These are phyloP conservation scores for Corythucha ciliata DNA, from an alignment of 2,888 invertebrate genomes.

Conservation along the genomic window DNA sequence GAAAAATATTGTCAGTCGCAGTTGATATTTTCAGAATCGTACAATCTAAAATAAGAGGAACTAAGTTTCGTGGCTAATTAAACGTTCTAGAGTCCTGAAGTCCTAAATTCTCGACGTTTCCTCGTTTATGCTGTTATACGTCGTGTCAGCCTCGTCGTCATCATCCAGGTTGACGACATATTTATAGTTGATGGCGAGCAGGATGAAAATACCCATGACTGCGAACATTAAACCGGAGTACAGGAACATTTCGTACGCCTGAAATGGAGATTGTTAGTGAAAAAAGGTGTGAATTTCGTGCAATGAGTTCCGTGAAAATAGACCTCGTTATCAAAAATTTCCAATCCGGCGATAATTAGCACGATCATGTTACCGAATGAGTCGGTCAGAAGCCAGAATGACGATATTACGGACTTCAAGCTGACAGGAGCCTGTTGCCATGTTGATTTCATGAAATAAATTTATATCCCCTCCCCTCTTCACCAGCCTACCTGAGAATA, in stretches of 20 bases:
- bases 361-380: slow-evolving; percentile 91
- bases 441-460: too few relatives aligned
- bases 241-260: slow-evolving; percentile 79
- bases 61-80: too few relatives aligned
- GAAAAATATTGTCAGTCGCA: too few relatives aligned
- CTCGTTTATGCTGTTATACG: too few relatives aligned
- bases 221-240: slow-evolving; percentile 77
- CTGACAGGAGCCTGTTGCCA: slow-evolving; percentile 75
- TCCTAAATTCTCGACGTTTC: slow-evolving; percentile 13
- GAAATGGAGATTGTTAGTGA: slow-evolving; percentile 40
- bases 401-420: slow-evolving; percentile 92
- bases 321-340: slow-evolving; percentile 67
- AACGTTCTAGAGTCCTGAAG: too few relatives aligned
- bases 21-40: too few relatives aligned
- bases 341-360: slow-evolving; percentile 71
- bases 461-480: too few relatives aligned
- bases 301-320: not conserved
- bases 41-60: too few relatives aligned
- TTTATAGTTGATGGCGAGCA: slow-evolving; percentile 70
- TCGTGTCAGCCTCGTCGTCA: slow-evolving; percentile 8
- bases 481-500: slow-evolving; percentile 59
- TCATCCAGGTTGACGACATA: slow-evolving; percentile 43
- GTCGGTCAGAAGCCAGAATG: slow-evolving; percentile 84
- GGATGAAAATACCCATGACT: slow-evolving; percentile 69
- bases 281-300: not conserved